These are phyloP conservation scores for Cataglyphis altisquamis DNA, from an alignment of 2,888 invertebrate species.

Conservation along the genomic window DNA sequence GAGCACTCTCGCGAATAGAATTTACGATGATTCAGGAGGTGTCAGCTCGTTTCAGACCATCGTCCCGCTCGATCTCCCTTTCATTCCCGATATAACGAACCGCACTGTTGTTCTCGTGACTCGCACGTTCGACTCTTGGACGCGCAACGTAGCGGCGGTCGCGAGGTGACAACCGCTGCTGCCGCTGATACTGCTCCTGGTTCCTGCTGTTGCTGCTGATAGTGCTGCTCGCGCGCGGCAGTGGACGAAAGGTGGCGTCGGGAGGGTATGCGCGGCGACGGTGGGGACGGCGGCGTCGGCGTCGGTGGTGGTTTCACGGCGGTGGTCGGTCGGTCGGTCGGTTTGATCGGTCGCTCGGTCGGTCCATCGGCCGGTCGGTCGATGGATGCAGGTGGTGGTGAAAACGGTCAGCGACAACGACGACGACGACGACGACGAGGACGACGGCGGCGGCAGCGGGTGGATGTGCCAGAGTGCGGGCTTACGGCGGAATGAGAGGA, in stretches of 20 bases:
- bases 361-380: conserved; percentile 71
- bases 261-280: conserved; percentile 53
- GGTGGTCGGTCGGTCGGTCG: conserved; percentile 48
- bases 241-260: conserved; percentile 51
- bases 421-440: conserved; percentile 45
- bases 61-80: background rate
- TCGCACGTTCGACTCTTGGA: conserved; percentile 28
- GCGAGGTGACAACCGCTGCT: conserved; percentile 59
- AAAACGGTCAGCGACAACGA: conserved; percentile 50
- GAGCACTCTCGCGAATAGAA: conserved; percentile 18
- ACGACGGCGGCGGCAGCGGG: conserved; percentile 67
- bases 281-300: conserved; percentile 55
- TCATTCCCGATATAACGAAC: conserved; percentile 5
- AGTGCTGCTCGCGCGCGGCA: conserved; percentile 55
- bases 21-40: conserved; percentile 6
- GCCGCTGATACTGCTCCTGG: conserved; percentile 59
- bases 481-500: conserved; percentile 84
- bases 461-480: conserved; percentile 82
- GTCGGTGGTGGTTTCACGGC: conserved; percentile 62
- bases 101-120: background rate
- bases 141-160: conserved; percentile 48
- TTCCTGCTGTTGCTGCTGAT: conserved; percentile 58
- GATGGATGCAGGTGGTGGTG: conserved; percentile 63
- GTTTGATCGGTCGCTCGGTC: conserved; percentile 65
- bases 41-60: conserved; percentile 4